Evolutionary conservation across 2,797 vertebrate species (phyloP), one percentile per base, ranked within the genome.

Genomic region (Syngnathus acus): DNA sequence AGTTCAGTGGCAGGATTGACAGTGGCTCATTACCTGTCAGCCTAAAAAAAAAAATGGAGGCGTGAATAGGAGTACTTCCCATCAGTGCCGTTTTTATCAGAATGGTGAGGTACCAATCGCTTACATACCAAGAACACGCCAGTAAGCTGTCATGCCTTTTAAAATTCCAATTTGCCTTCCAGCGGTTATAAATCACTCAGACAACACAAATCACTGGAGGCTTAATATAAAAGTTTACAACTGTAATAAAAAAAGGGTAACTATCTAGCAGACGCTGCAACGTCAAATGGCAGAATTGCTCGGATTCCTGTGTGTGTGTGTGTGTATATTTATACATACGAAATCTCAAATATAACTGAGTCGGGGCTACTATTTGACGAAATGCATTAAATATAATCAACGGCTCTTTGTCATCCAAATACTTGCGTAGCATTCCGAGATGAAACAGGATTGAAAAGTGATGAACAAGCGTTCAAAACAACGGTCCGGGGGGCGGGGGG

Each of bases 1-100:
- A 91, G 72, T 92, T 97, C 91, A 98, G 92, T 64, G 97, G 95
- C 85, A 98, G 93, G 91, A 96, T 93, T 86, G 95, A 97, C 91
- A 98, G 88, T 68, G 97, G 97, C 81, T 98, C 95, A 71, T 95
- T 98, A 86, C 95, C 95, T 11, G 97, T 98, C 90, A 99, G 90
- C 90, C 97, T 98, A 83, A 78, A 82, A 70, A 32, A 17, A 66
- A 51, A 62, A 23, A 23, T 1, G 13, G 32, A 14, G n/a, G 13
- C 26, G 14, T 26, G 32, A 51, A 47, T 7, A 64, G 47, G 45
- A 26, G 1, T 23, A 4, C 2, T 26, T 16, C 7, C 21, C 17
- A 10, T 21, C 11, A 19, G 19, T 39, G 37, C 2, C 5, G 3
- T 43, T 62, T 43, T 60, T 40, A 40, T 21, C 5, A n/a, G 8